Evolutionary conservation across 92 coral and sea anemone species (phyloP).

Genomic region (Epizoanthus stellaris): DNA sequence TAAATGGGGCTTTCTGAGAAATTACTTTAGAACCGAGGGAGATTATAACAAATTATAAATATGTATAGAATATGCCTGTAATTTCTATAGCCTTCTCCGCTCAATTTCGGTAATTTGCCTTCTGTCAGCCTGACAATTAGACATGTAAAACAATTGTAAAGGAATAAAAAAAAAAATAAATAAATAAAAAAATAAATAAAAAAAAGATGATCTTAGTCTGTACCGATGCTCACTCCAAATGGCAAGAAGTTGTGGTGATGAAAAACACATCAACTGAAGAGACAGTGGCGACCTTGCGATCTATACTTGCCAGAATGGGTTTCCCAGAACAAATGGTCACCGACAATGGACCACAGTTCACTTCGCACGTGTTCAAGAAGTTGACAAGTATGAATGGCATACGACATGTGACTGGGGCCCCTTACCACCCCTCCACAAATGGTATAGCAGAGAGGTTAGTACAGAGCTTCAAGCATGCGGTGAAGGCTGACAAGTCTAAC

Average conservation of each 20-base stretch:
- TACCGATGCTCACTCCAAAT: constrained; percentile 52
- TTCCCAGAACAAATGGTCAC: constrained; percentile 57
- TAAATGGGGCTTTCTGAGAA: not conserved
- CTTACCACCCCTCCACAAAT: constrained; percentile 56
- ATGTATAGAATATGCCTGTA: not conserved
- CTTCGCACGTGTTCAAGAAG: constrained; percentile 47
- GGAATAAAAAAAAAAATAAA: constrained; percentile 1
- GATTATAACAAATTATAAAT: constrained; percentile 8
- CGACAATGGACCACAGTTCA: constrained; percentile 55
- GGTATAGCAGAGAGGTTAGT: constrained; percentile 57
- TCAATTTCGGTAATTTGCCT: too few relatives aligned
- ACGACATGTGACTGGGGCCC: constrained; percentile 59
- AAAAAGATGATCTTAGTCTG: constrained; percentile 46
- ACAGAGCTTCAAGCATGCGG: constrained; percentile 60
- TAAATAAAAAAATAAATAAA: too few relatives aligned
- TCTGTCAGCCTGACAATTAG: too few relatives aligned
- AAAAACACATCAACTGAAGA: constrained; percentile 49
- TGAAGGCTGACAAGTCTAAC: constrained; percentile 50
- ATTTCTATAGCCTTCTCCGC: too few relatives aligned
- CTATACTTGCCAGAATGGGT: constrained; percentile 53
- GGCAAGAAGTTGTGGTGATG: constrained; percentile 52
- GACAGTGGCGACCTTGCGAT: constrained; percentile 41
- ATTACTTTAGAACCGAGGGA: constrained; percentile 1
- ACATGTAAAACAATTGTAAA: not conserved
- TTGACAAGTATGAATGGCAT: constrained; percentile 42